A percentile compares a stretch with the other conserved stretches of the same genome.
Evolutionary conservation across 2,113 vertebrate species (phyloP).

Genomic region (Progne subis): DNA sequence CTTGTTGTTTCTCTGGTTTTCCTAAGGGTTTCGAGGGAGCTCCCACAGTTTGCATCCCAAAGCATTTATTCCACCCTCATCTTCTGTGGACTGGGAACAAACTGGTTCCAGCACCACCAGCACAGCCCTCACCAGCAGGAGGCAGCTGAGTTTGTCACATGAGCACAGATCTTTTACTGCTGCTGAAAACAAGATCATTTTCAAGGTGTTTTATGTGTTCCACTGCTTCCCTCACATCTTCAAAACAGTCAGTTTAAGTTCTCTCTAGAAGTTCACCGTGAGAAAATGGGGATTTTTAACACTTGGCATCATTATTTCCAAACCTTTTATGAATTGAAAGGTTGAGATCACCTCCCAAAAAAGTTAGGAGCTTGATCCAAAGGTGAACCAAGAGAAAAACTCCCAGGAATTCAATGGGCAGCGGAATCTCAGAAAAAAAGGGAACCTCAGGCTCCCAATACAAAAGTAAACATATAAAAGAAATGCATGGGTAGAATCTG

Average conservation of each 20-base stretch:
- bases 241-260: background rate
- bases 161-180: background rate
- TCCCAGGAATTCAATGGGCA: background rate
- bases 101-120: background rate
- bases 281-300: background rate
- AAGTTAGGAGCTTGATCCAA: background rate
- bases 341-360: background rate
- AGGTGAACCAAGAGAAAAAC: background rate
- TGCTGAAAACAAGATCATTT: background rate
- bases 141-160: background rate
- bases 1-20: background rate
- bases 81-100: background rate
- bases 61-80: background rate
- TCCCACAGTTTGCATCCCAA: background rate
- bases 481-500: background rate
- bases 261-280: background rate
- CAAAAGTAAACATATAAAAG: background rate
- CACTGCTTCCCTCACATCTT: background rate
- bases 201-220: background rate
- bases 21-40: background rate
- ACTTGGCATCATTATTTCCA: background rate
- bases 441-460: background rate
- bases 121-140: constrained; percentile 19
- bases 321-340: background rate
- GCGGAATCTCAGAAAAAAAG: background rate